These are phyloP conservation scores for Schizopygopsis pylzovi DNA, from an alignment of 2,797 vertebrate species.

Conservation along the genomic window DNA sequence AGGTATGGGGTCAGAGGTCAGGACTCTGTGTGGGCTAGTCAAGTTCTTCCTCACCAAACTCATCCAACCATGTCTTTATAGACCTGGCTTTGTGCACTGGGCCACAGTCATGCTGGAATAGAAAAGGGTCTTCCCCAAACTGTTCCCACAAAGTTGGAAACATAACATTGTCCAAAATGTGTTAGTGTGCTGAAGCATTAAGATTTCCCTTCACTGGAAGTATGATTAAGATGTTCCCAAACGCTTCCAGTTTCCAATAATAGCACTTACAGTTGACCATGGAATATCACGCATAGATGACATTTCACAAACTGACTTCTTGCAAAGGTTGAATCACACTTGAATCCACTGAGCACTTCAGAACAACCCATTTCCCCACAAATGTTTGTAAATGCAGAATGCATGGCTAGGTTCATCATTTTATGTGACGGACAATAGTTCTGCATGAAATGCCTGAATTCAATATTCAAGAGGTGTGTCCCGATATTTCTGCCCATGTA, in stretches of 20 bases:
- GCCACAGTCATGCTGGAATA: slow-evolving; percentile 11
- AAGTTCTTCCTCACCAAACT: background rate
- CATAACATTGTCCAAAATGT: background rate
- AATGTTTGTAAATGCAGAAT: background rate
- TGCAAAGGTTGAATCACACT: background rate
- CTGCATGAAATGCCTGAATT: too few relatives aligned
- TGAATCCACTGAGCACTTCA: background rate
- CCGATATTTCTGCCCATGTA: too few relatives aligned
- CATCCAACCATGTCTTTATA: slow-evolving; percentile 5
- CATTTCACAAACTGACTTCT: background rate
- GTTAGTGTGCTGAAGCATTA: background rate
- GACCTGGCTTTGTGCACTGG: slow-evolving; percentile 5
- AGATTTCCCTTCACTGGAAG: background rate
- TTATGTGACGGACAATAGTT: background rate
- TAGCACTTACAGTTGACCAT: background rate
- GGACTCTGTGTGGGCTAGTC: background rate
- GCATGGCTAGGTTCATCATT: background rate
- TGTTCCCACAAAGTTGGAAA: background rate
- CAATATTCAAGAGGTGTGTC: too few relatives aligned
- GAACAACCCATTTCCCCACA: background rate
- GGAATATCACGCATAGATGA: background rate
- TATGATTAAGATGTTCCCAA: background rate
- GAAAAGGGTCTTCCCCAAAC: background rate
- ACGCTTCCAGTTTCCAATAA: background rate
- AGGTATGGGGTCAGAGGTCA: slow-evolving; percentile 6